Base-by-base conservation (phyloP, 2,888 invertebrate genomes). In the Dioctria rufipes region DNA sequence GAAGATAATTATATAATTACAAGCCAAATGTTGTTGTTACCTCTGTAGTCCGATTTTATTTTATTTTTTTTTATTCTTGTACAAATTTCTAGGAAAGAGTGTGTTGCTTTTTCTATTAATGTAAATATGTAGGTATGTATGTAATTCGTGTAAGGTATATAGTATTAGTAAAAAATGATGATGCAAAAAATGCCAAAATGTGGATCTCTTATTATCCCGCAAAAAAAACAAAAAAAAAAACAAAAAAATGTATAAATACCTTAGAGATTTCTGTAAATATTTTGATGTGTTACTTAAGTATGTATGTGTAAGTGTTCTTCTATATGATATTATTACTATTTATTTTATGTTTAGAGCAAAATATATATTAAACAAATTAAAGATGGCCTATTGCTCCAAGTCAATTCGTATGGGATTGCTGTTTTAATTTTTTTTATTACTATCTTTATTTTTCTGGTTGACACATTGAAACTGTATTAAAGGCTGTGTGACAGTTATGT, bases 1-100 rank as follows among this genome's bases (percentile, higher is more conserved):
- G 63, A 63, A 63, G 63, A 61, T 77, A 63, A 63, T 77, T 77
- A 77, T 49, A 77, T 75, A 77, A 77, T 77, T 77, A 46, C 77
- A 77, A 63, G 49, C 77, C 77, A 77, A 77, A 77, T 77, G 46
- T 77, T 63, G 63, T 77, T 63, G 77, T 77, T 77, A 77, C 77
- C 77, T 77, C 77, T 42, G 61, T 46, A 46, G 61, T 25, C 49
- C 3, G 37, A 37, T 63, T 63, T 63, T 39, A 37, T 37, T 40
- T 63, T 8, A 63, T 63, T 63, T 63, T 63, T 39, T 63, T 37
- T 40, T 63, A 4, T 37, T 63, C 11, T 8, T 63, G 25, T 63
- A 58, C 77, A 37, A 77, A 69, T 51, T 51, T 54, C 49, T 49
- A 69, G 49, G 51, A 39, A 69, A 39, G 3, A 9, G 39, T 65